A percentile compares a stretch with the other conserved stretches of the same genome.
Conservation (phyloP, 2,888 invertebrate species). For the Helicoverpa assulta region DNA sequence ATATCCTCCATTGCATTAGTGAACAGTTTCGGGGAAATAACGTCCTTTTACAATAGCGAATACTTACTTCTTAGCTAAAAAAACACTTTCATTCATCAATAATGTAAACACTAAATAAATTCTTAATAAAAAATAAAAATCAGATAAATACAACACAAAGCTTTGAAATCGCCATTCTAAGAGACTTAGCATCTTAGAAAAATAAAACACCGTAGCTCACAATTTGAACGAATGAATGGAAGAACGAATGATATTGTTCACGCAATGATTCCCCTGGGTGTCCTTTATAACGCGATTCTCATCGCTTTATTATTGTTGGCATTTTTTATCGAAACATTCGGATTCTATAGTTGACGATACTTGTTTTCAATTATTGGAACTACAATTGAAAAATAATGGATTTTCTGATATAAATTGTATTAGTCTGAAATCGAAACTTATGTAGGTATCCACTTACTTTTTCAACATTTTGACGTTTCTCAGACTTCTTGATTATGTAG, state of each 20-base stretch:
- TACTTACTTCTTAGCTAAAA: too few species aligned
- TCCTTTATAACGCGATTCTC: slow-evolving; percentile 65
- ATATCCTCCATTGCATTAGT: too few species aligned
- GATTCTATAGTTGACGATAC: slow-evolving; percentile 28
- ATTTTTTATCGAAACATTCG: slow-evolving; percentile 53
- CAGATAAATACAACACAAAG: slow-evolving; percentile 7
- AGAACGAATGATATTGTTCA: slow-evolving; percentile 69
- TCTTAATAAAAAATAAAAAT: slow-evolving; percentile 8
- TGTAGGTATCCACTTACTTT: background rate
- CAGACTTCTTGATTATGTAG: background rate
- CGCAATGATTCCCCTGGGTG: slow-evolving; percentile 67
- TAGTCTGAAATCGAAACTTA: background rate
- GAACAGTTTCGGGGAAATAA: too few species aligned
- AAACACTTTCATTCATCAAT: too few species aligned
- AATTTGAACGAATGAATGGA: slow-evolving; percentile 66
- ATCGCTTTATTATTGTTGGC: slow-evolving; percentile 56
- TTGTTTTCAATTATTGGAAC: slow-evolving; percentile 13
- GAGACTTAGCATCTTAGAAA: slow-evolving; percentile 41
- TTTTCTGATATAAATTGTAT: background rate
- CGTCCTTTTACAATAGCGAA: too few species aligned
- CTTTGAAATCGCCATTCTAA: slow-evolving; percentile 15
- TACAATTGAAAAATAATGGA: background rate
- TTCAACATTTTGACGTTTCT: background rate
- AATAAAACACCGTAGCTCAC: slow-evolving; percentile 55
- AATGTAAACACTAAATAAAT: background rate